phyloP scores from a whole-genome alignment of 2,888 invertebrate species.

The Autographa gamma region DNA sequence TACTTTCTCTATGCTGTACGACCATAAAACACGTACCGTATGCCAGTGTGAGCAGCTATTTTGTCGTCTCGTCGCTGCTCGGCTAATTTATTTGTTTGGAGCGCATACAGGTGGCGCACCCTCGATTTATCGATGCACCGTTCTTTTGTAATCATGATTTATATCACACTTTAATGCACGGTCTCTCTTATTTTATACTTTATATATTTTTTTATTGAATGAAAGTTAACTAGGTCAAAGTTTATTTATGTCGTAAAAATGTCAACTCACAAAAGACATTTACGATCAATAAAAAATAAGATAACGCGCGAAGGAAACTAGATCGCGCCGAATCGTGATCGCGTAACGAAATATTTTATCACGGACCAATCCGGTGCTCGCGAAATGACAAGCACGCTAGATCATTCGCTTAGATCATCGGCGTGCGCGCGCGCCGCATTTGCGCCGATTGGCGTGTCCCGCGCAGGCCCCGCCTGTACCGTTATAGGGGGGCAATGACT shows the following conservation, averaged over 20 bases:
- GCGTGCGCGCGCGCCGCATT: slow-evolving; percentile 76
- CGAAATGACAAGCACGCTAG: slow-evolving; percentile 87
- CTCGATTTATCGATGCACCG: slow-evolving; percentile 58
- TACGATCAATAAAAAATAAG: slow-evolving; percentile 65
- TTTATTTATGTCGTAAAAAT: slow-evolving; percentile 68
- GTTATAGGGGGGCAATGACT: slow-evolving; percentile 86
- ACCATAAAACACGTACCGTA: slow-evolving; percentile 82
- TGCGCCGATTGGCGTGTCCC: slow-evolving; percentile 84
- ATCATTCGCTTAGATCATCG: slow-evolving; percentile 87
- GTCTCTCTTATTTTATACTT: slow-evolving; percentile 39
- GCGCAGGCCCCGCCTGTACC: slow-evolving; percentile 86
- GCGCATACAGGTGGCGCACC: slow-evolving; percentile 71
- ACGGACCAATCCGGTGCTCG: slow-evolving; percentile 83
- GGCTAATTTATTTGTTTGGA: slow-evolving; percentile 74
- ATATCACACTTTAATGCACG: slow-evolving; percentile 45
- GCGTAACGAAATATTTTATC: slow-evolving; percentile 74
- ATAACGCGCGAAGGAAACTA: slow-evolving; percentile 69
- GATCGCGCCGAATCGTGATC: slow-evolving; percentile 77
- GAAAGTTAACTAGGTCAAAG: slow-evolving; percentile 71
- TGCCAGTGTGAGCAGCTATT: slow-evolving; percentile 74
- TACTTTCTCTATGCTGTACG: slow-evolving; percentile 80
- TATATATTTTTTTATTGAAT: slow-evolving; percentile 48
- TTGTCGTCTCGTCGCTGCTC: slow-evolving; percentile 73
- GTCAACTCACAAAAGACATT: slow-evolving; percentile 65
- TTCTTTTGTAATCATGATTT: slow-evolving; percentile 62